A percentile compares a stretch with the other conserved stretches of the same genome.
phyloP scores from a whole-genome alignment of 2,797 vertebrate genomes.

The Hippopotamyrus pictus region DNA sequence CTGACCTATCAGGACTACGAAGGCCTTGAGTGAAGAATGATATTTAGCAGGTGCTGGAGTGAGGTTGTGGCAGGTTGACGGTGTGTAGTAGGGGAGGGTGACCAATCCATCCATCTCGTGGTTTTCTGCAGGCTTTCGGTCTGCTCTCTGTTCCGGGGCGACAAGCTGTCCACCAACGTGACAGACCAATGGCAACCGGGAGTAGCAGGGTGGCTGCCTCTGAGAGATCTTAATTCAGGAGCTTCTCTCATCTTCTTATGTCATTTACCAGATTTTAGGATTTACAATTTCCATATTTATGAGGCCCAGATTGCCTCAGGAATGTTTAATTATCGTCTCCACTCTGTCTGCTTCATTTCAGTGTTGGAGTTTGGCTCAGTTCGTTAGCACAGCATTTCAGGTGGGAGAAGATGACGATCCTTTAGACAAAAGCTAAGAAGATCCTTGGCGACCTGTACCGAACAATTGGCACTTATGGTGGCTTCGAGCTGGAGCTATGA shows the following conservation, averaged over 20 bases:
- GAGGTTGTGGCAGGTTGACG: not conserved
- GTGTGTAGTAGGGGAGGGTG: not conserved
- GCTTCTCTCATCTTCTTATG: not conserved
- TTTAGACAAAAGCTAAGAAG: not conserved
- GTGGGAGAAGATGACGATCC: not conserved
- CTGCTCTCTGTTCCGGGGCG: not conserved
- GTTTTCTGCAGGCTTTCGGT: too few species aligned
- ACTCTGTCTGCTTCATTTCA: not conserved
- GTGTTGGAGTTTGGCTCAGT: not conserved
- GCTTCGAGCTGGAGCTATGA: not conserved
- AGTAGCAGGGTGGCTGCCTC: not conserved
- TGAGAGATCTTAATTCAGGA: not conserved
- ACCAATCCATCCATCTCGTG: not conserved
- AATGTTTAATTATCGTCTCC: not conserved
- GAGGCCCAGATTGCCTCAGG: not conserved
- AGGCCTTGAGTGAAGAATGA: not conserved
- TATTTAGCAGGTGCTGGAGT: not conserved
- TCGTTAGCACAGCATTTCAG: not conserved
- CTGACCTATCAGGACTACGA: not conserved
- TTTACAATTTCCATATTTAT: slow-evolving; percentile 2
- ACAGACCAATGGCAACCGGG: not conserved
- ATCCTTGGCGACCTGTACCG: not conserved
- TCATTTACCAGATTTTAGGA: slow-evolving; percentile 3
- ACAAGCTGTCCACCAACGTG: not conserved
- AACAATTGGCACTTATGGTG: not conserved